phyloP scores from a whole-genome alignment of 2,797 vertebrate species.

The Sebastes vulpes region DNA sequence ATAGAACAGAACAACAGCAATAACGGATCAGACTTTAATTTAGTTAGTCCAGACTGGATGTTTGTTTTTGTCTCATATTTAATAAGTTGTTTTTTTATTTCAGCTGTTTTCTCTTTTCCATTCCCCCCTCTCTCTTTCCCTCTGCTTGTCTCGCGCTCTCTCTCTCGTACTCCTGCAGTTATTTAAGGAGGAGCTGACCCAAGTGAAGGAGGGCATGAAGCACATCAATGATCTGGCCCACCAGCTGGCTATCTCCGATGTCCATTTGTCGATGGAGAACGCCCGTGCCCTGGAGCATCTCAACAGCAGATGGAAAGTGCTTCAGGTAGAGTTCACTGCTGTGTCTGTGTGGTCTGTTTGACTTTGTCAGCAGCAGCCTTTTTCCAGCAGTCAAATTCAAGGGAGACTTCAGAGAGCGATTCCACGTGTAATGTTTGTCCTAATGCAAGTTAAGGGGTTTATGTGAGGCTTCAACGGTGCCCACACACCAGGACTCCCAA shows the following conservation, averaged over 20 bases:
- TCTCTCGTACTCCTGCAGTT: constrained; percentile 79
- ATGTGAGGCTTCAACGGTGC: neutral
- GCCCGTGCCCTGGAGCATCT: constrained; percentile 94
- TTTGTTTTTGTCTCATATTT: neutral
- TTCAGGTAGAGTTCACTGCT: constrained; percentile 88
- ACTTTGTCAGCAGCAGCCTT: constrained; percentile 31
- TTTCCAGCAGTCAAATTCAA: constrained; percentile 20
- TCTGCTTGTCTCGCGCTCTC: neutral
- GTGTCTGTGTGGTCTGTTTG: constrained; percentile 15
- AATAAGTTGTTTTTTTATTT: neutral
- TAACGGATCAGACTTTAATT: constrained; percentile 7
- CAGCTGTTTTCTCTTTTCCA: neutral
- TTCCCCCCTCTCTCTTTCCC: neutral
- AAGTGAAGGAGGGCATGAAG: constrained; percentile 96
- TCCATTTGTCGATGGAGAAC: constrained; percentile 97
- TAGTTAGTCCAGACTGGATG: constrained; percentile 3
- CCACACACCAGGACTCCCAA: neutral
- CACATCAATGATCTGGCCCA: constrained; percentile 95
- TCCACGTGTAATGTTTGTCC: neutral
- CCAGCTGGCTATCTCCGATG: constrained; percentile 96
- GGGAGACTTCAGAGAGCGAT: neutral
- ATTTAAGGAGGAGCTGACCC: constrained; percentile 95
- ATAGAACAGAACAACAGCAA: constrained; percentile 17
- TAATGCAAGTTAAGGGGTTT: neutral
- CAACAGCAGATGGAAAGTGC: constrained; percentile 95